Evolutionary conservation across 2,888 invertebrate genomes (phyloP).

Genomic region (Malacosoma neustria): DNA sequence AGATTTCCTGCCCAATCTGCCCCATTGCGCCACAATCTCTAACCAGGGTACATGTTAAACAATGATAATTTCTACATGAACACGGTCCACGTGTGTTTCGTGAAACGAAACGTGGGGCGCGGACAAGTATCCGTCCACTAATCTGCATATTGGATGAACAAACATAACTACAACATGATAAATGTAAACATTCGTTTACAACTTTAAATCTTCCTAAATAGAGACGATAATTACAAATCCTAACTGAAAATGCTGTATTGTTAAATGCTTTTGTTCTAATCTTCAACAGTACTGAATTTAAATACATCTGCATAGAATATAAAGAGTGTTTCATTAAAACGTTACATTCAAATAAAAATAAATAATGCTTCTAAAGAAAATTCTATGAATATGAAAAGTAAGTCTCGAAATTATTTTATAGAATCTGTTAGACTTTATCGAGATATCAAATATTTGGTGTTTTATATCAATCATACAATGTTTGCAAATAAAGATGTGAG

Average conservation of each 20-base stretch:
- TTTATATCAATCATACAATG: slow-evolving; percentile 28
- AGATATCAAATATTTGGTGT: too few species aligned
- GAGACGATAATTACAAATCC: not conserved
- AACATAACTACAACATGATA: slow-evolving; percentile 15
- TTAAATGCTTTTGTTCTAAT: slow-evolving; percentile 6
- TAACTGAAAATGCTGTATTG: not conserved
- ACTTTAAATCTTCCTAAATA: not conserved
- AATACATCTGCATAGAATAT: not conserved
- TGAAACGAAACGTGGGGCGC: slow-evolving; percentile 43
- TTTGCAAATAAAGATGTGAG: slow-evolving; percentile 64
- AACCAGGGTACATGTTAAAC: slow-evolving; percentile 35
- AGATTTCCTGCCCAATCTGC: not conserved
- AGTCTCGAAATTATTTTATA: too few species aligned
- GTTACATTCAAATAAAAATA: not conserved
- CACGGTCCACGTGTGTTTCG: slow-evolving; percentile 38
- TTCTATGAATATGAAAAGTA: too few species aligned
- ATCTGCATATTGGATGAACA: slow-evolving; percentile 58
- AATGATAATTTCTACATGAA: slow-evolving; percentile 53
- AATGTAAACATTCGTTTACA: not conserved
- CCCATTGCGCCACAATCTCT: slow-evolving; percentile 14
- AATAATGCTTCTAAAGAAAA: not conserved
- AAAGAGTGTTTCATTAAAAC: not conserved
- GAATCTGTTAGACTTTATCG: too few species aligned
- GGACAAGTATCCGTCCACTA: slow-evolving; percentile 55
- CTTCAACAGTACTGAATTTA: slow-evolving; percentile 3